These are phyloP conservation scores for Hipposideros larvatus DNA, from an alignment of 2,797 vertebrate species.

Conservation along the genomic window DNA sequence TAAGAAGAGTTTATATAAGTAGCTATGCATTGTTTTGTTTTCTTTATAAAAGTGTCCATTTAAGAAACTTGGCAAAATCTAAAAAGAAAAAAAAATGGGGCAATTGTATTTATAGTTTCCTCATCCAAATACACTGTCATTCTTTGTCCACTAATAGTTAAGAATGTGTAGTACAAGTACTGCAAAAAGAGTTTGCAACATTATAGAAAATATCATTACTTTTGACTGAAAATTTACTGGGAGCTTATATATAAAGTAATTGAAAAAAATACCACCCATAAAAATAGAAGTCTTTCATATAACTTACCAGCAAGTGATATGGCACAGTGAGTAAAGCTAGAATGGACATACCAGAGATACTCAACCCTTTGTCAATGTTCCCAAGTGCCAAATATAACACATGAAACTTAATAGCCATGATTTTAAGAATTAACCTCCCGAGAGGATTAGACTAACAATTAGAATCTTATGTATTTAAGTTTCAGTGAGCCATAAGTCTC, in stretches of 20 bases:
- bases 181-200: not conserved
- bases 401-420: slow-evolving; percentile 62
- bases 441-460: slow-evolving; percentile 48
- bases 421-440: slow-evolving; percentile 61
- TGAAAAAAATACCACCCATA: slow-evolving; percentile 28
- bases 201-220: not conserved
- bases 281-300: slow-evolving; percentile 48
- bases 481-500: not conserved
- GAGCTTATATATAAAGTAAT: not conserved
- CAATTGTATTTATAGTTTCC: not conserved
- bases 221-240: not conserved
- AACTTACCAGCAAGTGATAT: slow-evolving; percentile 30
- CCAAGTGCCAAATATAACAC: slow-evolving; percentile 67
- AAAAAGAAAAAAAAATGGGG: not conserved
- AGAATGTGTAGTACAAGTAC: not conserved
- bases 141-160: not conserved
- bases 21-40: not conserved
- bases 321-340: not conserved
- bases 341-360: slow-evolving; percentile 33
- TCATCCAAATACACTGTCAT: not conserved
- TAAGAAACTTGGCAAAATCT: not conserved
- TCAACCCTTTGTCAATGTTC: not conserved
- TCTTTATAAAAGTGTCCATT: not conserved
- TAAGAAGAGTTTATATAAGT: not conserved
- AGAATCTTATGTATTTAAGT: not conserved